Conservation (phyloP, 2,888 invertebrate species). For the Sphaerophoria rueppellii region DNA sequence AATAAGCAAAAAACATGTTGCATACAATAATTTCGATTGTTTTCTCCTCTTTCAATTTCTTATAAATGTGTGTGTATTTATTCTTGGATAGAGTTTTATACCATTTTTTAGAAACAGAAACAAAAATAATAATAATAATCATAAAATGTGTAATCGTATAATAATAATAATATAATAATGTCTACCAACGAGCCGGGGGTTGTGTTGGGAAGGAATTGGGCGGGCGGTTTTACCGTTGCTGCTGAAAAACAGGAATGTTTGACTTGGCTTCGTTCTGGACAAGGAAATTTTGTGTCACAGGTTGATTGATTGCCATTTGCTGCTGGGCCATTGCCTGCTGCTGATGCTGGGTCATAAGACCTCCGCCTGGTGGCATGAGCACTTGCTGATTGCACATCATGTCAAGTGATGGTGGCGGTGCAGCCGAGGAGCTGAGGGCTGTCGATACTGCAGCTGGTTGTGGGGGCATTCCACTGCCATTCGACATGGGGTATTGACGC, state of each 20-base stretch:
- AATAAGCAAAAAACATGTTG: constrained; percentile 49
- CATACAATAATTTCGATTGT: constrained; percentile 45
- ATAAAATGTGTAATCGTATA: constrained; percentile 23
- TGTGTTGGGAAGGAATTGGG: not conserved
- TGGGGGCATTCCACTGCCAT: constrained; percentile 49
- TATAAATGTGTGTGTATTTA: constrained; percentile 34
- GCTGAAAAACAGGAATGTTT: constrained; percentile 82
- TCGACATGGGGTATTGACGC: constrained; percentile 62
- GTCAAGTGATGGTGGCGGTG: constrained; percentile 74
- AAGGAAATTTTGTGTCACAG: constrained; percentile 78
- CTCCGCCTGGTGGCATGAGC: constrained; percentile 38
- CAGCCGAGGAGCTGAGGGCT: constrained; percentile 30
- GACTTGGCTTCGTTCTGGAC: constrained; percentile 80
- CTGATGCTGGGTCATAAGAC: constrained; percentile 33
- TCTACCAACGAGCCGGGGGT: constrained; percentile 44
- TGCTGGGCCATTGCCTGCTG: constrained; percentile 56
- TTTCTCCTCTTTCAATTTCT: constrained; percentile 33
- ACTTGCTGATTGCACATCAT: constrained; percentile 70
- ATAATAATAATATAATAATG: constrained; percentile 24
- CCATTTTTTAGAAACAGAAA: constrained; percentile 45
- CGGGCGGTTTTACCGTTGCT: constrained; percentile 80
- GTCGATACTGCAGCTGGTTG: constrained; percentile 42
- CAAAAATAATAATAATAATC: constrained; percentile 30
- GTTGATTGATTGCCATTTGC: constrained; percentile 75
- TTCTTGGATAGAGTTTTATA: constrained; percentile 48